Evolutionary conservation across 1,140 invertebrate genomes (phyloP).

Genomic region (Aleiodes sp.): DNA sequence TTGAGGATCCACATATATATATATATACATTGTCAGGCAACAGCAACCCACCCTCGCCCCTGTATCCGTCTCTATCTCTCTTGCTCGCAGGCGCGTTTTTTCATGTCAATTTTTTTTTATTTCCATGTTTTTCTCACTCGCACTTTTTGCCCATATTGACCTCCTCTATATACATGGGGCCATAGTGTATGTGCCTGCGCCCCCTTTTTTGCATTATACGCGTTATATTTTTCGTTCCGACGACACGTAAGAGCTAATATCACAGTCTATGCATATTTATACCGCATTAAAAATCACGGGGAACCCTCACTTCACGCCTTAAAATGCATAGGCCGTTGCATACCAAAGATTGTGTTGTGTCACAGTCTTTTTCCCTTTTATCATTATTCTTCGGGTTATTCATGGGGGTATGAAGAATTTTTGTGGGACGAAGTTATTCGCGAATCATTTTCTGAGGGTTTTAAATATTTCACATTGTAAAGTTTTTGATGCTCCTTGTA

Average conservation of each 20-base stretch:
- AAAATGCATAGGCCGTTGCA: conserved; percentile 61
- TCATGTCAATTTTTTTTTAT: background rate
- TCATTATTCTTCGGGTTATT: too few species aligned
- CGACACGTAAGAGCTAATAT: conserved; percentile 65
- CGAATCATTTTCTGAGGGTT: too few species aligned
- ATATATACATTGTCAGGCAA: conserved; percentile 33
- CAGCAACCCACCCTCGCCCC: conserved; percentile 42
- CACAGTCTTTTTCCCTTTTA: conserved; percentile 27
- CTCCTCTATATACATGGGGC: background rate
- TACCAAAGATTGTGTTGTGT: conserved; percentile 36
- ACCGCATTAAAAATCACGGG: conserved; percentile 63
- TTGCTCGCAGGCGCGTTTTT: background rate
- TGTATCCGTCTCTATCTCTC: background rate
- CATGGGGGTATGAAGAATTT: too few species aligned
- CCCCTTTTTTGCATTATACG: conserved; percentile 44
- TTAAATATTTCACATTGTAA: too few species aligned
- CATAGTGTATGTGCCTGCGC: background rate
- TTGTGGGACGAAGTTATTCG: too few species aligned
- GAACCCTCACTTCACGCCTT: conserved; percentile 48
- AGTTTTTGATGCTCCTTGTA: too few species aligned
- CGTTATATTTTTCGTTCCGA: conserved; percentile 57
- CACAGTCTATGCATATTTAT: conserved; percentile 66
- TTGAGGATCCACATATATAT: conserved; percentile 54
- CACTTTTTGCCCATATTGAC: background rate
- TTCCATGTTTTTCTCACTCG: conserved; percentile 3